These are phyloP conservation scores for Linyphia triangularis DNA, from an alignment of 2,888 invertebrate species.

Conservation along the genomic window DNA sequence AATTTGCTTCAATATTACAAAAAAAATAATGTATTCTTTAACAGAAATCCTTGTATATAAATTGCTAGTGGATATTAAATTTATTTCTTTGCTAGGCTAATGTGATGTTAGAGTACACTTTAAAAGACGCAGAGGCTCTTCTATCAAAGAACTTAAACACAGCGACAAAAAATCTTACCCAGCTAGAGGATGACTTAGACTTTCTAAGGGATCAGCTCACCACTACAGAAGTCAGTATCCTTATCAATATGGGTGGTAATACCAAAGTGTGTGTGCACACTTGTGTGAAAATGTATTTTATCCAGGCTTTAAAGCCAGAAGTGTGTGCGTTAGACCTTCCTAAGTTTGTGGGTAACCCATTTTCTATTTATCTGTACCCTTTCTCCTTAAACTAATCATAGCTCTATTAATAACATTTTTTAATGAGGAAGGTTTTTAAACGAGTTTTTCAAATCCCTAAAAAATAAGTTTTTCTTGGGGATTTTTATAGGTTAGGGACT, in stretches of 20 bases:
- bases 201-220: slow-evolving; percentile 98
- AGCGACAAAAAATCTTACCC: slow-evolving; percentile 89
- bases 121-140: slow-evolving; percentile 92
- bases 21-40: background rate
- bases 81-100: slow-evolving; percentile 83
- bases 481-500: too few species aligned
- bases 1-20: background rate
- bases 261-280: too few species aligned
- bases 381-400: too few species aligned
- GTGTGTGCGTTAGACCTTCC: too few species aligned
- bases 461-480: too few species aligned
- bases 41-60: background rate
- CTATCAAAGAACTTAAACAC: slow-evolving; percentile 90
- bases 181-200: slow-evolving; percentile 94
- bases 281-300: too few species aligned
- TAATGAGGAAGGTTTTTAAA: too few species aligned
- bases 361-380: too few species aligned
- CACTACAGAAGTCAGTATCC: slow-evolving; percentile 94
- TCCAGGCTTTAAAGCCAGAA: too few species aligned
- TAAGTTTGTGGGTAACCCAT: too few species aligned
- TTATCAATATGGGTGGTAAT: slow-evolving; percentile 77
- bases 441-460: too few species aligned
- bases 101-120: slow-evolving; percentile 97
- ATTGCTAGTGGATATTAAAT: background rate
- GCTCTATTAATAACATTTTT: too few species aligned